Conservation (phyloP, 2,888 invertebrate species). For the Eupithecia vulgata region DNA sequence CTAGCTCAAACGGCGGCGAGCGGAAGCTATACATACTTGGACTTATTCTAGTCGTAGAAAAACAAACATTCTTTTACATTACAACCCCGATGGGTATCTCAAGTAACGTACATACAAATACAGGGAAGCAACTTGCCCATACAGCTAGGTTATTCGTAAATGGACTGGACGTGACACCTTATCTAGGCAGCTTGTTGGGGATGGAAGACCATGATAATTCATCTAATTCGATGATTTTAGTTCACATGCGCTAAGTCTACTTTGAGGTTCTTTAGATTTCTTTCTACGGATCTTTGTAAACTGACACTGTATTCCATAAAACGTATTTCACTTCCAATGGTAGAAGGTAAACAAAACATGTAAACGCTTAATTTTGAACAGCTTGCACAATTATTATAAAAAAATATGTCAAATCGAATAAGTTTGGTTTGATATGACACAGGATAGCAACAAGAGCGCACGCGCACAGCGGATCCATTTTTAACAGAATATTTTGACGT, state of each 20-base stretch:
- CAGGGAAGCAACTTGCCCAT: slow-evolving; percentile 55
- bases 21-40: slow-evolving; percentile 30
- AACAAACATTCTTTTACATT: slow-evolving; percentile 12
- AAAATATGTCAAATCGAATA: background rate
- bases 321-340: background rate
- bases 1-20: slow-evolving; percentile 34
- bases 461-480: no score
- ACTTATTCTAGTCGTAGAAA: slow-evolving; percentile 31
- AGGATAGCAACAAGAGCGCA: background rate
- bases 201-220: slow-evolving; percentile 28
- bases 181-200: slow-evolving; percentile 13
- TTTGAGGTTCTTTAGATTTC: background rate
- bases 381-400: background rate
- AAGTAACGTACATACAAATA: slow-evolving; percentile 25
- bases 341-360: background rate
- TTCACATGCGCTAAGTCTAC: background rate
- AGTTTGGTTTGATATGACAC: background rate
- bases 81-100: background rate
- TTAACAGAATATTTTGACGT: no score
- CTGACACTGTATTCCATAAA: background rate
- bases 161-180: slow-evolving; percentile 37
- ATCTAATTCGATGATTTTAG: slow-evolving; percentile 29
- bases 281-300: background rate
- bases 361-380: background rate
- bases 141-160: slow-evolving; percentile 58